phyloP scores from a whole-genome alignment of 2,113 vertebrate genomes.

The Megaptera novaeangliae region DNA sequence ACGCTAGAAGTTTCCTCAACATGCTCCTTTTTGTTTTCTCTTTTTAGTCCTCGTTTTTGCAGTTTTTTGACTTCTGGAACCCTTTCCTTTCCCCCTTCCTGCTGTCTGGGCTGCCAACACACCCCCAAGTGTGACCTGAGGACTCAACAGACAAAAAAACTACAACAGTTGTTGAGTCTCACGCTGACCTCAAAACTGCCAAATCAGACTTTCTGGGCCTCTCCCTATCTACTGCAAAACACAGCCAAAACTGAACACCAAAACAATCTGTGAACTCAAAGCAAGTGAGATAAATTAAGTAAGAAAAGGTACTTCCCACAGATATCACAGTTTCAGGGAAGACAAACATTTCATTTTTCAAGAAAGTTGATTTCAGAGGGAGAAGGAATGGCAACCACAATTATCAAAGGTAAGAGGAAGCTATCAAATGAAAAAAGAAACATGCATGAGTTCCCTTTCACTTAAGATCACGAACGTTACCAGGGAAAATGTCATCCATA shows the following conservation, averaged over 20 bases:
- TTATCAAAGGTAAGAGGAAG: slow-evolving; percentile 38
- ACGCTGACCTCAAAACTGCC: background rate
- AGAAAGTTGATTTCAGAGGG: slow-evolving; percentile 37
- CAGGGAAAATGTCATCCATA: background rate
- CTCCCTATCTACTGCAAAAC: slow-evolving; percentile 12
- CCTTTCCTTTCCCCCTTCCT: background rate
- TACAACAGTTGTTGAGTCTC: background rate
- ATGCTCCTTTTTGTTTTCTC: background rate
- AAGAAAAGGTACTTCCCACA: background rate
- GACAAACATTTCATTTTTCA: slow-evolving; percentile 36
- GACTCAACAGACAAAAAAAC: background rate
- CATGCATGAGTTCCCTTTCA: background rate
- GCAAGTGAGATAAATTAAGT: background rate
- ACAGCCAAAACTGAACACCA: background rate
- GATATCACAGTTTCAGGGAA: slow-evolving; percentile 35
- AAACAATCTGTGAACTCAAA: background rate
- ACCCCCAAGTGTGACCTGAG: background rate
- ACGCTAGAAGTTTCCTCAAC: background rate
- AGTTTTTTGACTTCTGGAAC: background rate
- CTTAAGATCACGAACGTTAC: background rate
- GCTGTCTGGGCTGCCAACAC: background rate
- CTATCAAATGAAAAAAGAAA: background rate
- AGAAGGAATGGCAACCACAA: slow-evolving; percentile 11
- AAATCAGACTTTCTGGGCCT: background rate
- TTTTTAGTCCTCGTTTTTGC: background rate